A percentile compares a stretch with the other conserved stretches of the same genome.
Evolutionary conservation across 2,797 vertebrate species (phyloP).

Genomic region (Macropodus opercularis): DNA sequence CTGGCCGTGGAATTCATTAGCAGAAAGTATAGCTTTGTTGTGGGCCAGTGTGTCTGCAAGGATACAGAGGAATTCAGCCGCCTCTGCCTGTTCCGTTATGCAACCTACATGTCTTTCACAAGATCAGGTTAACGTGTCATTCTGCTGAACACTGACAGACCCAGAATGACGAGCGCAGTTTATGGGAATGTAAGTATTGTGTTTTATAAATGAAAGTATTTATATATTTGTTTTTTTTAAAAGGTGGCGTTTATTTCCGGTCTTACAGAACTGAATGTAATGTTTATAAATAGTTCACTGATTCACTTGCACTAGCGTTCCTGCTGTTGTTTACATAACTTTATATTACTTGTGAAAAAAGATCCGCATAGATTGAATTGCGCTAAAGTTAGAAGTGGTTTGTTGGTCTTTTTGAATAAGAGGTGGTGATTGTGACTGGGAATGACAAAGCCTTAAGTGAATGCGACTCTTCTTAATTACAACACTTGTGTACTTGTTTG

Average conservation of each 20-base stretch:
- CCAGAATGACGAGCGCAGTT: not conserved
- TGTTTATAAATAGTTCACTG: not conserved
- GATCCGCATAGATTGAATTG: not conserved
- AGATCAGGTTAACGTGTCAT: conserved; percentile 29
- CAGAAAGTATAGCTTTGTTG: conserved; percentile 64
- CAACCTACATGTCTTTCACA: conserved; percentile 10
- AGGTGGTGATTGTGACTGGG: conserved; percentile 13
- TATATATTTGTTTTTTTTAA: not conserved
- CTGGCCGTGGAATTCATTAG: conserved; percentile 71
- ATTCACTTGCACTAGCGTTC: not conserved
- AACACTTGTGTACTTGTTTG: not conserved
- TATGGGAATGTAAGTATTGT: not conserved
- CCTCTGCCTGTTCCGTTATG: conserved; percentile 10
- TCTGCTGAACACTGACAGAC: conserved; percentile 2
- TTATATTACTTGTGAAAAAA: not conserved
- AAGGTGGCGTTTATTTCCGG: not conserved
- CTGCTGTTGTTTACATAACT: not conserved
- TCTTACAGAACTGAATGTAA: not conserved
- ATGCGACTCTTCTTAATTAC: conserved; percentile 7
- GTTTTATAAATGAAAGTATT: not conserved
- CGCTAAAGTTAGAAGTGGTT: not conserved
- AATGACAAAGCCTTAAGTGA: conserved; percentile 10
- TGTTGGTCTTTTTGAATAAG: conserved; percentile 10
- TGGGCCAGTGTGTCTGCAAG: conserved; percentile 39
- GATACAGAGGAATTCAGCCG: conserved; percentile 48